These are phyloP conservation scores for Ibidorhyncha struthersii DNA, from an alignment of 2,113 vertebrate species.

Conservation along the genomic window DNA sequence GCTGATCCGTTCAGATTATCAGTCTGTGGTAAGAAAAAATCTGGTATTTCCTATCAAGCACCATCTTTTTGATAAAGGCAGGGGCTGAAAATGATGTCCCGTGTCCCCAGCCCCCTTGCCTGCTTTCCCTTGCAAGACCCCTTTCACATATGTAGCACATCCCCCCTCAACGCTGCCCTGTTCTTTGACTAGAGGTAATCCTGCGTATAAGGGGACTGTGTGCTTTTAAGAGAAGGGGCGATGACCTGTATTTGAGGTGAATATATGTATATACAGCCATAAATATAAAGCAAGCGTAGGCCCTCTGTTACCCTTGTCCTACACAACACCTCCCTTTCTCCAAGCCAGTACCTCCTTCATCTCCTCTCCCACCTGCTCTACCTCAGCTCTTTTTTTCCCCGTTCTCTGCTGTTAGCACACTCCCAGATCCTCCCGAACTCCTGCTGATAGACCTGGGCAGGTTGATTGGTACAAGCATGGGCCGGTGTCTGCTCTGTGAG, in stretches of 20 bases:
- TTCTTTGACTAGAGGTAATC: rapidly evolving
- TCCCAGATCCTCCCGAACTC: background rate
- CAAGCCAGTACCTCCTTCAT: background rate
- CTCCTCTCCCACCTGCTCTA: background rate
- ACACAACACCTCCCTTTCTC: background rate
- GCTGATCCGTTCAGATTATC: background rate
- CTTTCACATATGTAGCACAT: rapidly evolving
- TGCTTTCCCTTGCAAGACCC: background rate
- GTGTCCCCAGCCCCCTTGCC: background rate
- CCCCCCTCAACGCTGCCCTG: background rate
- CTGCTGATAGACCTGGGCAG: background rate
- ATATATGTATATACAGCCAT: rapidly evolving
- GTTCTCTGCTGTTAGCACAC: background rate
- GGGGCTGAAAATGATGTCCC: background rate
- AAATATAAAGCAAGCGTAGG: background rate
- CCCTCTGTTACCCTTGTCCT: rapidly evolving
- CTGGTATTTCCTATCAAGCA: background rate
- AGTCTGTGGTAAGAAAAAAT: background rate
- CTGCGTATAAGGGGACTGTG: rapidly evolving
- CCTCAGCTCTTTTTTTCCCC: background rate
- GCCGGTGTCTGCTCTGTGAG: rapidly evolving
- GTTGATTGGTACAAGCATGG: rapidly evolving
- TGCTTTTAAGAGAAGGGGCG: background rate
- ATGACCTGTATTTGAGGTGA: rapidly evolving
- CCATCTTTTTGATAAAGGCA: background rate